Evolutionary conservation across 2,888 invertebrate genomes (phyloP).

Genomic region (Ptychoptera contaminata): DNA sequence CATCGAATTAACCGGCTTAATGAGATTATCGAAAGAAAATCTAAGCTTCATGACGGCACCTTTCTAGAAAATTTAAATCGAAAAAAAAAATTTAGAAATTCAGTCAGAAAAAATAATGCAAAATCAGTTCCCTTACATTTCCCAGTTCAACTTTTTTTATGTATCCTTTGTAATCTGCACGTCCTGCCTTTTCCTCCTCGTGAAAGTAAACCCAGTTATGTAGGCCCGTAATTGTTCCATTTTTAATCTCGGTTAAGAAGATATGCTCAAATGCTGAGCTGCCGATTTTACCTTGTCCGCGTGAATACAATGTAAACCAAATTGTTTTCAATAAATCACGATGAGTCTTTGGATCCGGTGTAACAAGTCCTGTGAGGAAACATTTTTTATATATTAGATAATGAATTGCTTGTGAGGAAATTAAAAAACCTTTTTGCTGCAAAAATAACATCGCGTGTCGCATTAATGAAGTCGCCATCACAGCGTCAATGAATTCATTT

Average conservation of each 20-base stretch:
- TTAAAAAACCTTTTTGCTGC: constrained; percentile 36
- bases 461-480: constrained; percentile 65
- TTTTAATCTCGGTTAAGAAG: constrained; percentile 75
- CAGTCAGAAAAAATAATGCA: background rate
- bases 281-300: constrained; percentile 61
- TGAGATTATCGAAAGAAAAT: constrained; percentile 49
- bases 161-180: constrained; percentile 65
- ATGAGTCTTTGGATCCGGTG: constrained; percentile 50
- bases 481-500: constrained; percentile 58
- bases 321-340: constrained; percentile 53
- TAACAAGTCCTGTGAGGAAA: constrained; percentile 35
- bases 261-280: constrained; percentile 90
- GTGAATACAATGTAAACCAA: constrained; percentile 71
- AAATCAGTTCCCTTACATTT: constrained; percentile 40
- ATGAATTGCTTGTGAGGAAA: background rate
- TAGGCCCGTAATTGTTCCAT: constrained; percentile 61
- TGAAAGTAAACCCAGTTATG: constrained; percentile 86
- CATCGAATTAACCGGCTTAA: constrained; percentile 63
- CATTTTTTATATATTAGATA: background rate
- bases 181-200: constrained; percentile 53
- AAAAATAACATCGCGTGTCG: constrained; percentile 37
- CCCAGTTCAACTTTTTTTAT: constrained; percentile 52
- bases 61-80: too few relatives aligned
- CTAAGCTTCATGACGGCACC: constrained; percentile 58
- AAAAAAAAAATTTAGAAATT: constrained; percentile 5